Conservation (phyloP, 2,113 vertebrate genomes). For the Spea multiplicata region DNA sequence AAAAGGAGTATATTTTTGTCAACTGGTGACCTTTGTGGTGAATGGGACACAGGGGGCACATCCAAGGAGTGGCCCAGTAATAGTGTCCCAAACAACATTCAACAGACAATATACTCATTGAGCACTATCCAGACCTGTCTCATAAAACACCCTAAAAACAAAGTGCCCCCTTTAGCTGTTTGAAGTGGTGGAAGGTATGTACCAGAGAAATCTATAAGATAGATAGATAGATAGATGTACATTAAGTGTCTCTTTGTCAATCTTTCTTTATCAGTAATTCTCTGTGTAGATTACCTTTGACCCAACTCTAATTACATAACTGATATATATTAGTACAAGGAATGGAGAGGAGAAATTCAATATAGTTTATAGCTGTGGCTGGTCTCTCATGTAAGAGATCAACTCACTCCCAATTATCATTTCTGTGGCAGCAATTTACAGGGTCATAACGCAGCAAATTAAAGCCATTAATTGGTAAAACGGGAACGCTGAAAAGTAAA, state of each 20-base stretch:
- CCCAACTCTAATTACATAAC: slow-evolving; percentile 5
- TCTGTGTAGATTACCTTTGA: background rate
- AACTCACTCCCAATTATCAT: slow-evolving; percentile 41
- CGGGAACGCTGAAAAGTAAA: slow-evolving; percentile 43
- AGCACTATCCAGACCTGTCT: no score
- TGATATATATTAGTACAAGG: slow-evolving; percentile 26
- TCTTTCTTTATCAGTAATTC: background rate
- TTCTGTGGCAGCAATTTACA: slow-evolving; percentile 41
- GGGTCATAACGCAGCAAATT: slow-evolving; percentile 41
- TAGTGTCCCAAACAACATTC: no score
- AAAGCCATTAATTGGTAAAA: slow-evolving; percentile 41
- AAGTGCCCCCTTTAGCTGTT: no score
- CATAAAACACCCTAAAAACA: no score
- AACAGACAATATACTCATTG: no score
- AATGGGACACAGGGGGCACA: no score
- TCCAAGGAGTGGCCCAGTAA: no score
- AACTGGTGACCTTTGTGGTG: no score
- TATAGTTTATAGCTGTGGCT: background rate
- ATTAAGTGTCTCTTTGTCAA: background rate
- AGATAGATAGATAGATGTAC: background rate
- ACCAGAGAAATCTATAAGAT: no score
- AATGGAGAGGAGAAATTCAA: background rate
- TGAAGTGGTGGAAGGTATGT: no score
- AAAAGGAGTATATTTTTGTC: no score
- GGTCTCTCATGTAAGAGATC: slow-evolving; percentile 26